phyloP scores from a whole-genome alignment of 2,113 vertebrate species.

The Phrynocephalus versicolor region DNA sequence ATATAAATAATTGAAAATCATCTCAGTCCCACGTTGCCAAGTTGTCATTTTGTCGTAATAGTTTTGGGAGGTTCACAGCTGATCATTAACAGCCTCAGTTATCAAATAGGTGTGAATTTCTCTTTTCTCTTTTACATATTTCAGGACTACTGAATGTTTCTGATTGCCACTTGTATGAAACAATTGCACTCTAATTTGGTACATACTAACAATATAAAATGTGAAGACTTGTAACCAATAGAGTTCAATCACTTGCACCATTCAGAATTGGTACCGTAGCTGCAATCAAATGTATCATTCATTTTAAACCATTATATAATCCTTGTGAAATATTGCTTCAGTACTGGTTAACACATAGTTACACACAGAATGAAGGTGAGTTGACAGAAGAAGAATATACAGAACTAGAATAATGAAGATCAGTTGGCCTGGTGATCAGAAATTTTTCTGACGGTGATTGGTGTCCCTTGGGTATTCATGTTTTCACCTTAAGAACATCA shows the following conservation, averaged over 20 bases:
- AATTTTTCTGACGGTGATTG: background rate
- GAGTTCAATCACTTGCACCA: constrained; percentile 10
- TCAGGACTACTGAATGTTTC: background rate
- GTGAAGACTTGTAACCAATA: background rate
- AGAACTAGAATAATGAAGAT: background rate
- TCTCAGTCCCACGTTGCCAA: background rate
- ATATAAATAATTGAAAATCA: background rate
- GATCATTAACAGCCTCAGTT: background rate
- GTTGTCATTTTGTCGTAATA: background rate
- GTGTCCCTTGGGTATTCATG: background rate
- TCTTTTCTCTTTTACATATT: background rate
- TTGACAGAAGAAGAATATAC: background rate
- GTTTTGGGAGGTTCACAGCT: background rate
- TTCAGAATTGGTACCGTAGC: constrained; percentile 4
- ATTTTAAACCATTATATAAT: background rate
- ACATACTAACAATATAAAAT: background rate
- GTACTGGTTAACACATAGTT: background rate
- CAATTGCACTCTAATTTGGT: constrained; percentile 9
- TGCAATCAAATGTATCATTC: constrained; percentile 21
- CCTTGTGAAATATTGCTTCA: background rate
- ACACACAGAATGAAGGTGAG: background rate
- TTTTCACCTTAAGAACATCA: background rate
- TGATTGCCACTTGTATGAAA: constrained; percentile 12
- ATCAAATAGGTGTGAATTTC: background rate
- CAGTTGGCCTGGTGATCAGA: background rate